Evolutionary conservation across 2,797 vertebrate species (phyloP).

Genomic region (Bothrops alternatus): DNA sequence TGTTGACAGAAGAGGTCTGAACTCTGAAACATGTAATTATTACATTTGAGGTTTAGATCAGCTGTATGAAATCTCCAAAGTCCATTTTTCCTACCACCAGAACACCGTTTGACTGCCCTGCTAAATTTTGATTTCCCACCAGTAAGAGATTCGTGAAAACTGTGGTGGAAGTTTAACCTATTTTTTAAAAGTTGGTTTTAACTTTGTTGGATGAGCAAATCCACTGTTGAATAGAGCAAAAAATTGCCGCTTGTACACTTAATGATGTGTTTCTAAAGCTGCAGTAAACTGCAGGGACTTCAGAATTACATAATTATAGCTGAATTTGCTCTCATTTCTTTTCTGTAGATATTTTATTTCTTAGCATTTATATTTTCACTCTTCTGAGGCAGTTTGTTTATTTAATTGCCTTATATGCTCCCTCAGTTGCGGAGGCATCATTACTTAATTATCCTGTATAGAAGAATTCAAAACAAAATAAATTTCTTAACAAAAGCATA

Average conservation of each 20-base stretch:
- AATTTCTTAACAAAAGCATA: not conserved
- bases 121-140: not conserved
- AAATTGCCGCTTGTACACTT: not conserved
- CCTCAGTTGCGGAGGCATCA: not conserved
- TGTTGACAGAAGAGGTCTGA: not conserved
- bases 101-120: not conserved
- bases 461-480: not conserved
- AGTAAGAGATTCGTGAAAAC: not conserved
- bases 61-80: not conserved
- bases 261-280: not conserved
- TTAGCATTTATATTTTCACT: not conserved
- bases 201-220: not conserved
- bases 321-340: not conserved
- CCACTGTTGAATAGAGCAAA: not conserved
- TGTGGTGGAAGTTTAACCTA: not conserved
- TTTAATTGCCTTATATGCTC: not conserved
- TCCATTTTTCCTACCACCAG: not conserved
- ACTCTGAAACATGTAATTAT: not conserved
- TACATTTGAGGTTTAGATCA: not conserved
- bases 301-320: not conserved
- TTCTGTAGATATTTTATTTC: not conserved
- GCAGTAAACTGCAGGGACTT: not conserved
- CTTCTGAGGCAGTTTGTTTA: not conserved
- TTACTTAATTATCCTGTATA: not conserved
- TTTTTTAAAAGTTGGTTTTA: not conserved